Evolutionary conservation across 1,140 invertebrate genomes (phyloP).

Genomic region (Zaprionus capensis): DNA sequence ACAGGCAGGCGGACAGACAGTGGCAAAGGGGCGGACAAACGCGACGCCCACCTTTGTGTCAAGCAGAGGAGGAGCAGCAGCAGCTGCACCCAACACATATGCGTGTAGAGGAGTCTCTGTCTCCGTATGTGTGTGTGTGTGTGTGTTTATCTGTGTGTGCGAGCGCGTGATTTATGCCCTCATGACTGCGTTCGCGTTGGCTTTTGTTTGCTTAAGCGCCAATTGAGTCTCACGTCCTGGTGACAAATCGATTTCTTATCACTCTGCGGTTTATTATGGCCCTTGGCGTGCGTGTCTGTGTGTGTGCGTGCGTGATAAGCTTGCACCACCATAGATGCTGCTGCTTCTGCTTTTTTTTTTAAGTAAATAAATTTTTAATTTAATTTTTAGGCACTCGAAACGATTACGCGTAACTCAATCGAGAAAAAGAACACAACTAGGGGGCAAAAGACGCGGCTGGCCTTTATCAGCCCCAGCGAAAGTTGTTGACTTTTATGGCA

Average conservation of each 20-base stretch:
- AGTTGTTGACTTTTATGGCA: conserved; percentile 80
- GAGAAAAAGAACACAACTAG: conserved; percentile 21
- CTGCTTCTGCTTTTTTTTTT: conserved; percentile 14
- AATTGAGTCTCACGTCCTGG: conserved; percentile 76
- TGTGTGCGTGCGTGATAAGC: conserved; percentile 56
- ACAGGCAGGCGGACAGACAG: conserved; percentile 8
- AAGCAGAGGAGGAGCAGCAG: neutral
- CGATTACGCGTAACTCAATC: conserved; percentile 80
- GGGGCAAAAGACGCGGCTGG: conserved; percentile 14
- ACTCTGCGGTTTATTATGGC: conserved; percentile 68
- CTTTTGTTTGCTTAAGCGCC: conserved; percentile 76
- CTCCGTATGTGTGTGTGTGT: neutral
- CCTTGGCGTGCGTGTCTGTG: conserved; percentile 33
- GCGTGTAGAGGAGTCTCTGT: neutral
- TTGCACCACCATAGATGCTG: conserved; percentile 10
- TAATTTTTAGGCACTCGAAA: conserved; percentile 77
- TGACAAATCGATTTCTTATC: conserved; percentile 82
- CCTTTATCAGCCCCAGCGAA: conserved; percentile 71
- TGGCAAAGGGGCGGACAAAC: conserved; percentile 9
- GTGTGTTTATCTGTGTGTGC: conserved; percentile 34
- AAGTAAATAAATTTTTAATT: conserved; percentile 82
- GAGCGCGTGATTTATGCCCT: conserved; percentile 69
- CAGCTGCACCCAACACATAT: conserved; percentile 13
- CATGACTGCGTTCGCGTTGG: conserved; percentile 52
- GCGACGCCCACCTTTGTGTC: conserved; percentile 33